phyloP scores from a whole-genome alignment of 2,888 invertebrate species.

The Heliothis peltigera region DNA sequence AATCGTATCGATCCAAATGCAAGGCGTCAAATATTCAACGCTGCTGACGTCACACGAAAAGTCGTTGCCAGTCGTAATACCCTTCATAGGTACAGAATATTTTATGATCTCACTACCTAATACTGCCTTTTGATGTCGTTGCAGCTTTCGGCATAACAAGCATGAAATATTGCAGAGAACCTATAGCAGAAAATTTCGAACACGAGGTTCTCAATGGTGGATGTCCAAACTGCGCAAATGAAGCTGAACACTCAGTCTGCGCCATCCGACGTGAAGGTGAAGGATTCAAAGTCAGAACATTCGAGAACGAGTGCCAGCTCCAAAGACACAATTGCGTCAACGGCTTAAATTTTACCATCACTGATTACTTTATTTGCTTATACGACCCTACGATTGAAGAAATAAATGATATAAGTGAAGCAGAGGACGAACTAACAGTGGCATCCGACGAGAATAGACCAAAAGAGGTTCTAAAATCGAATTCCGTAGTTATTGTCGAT shows the following conservation, averaged over 20 bases:
- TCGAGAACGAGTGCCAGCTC: conserved; percentile 74
- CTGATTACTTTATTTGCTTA: conserved; percentile 73
- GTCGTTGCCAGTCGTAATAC: conserved; percentile 13
- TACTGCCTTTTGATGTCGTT: conserved; percentile 21
- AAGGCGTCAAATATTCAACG: conserved; percentile 38
- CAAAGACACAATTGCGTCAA: conserved; percentile 73
- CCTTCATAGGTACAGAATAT: conserved; percentile 24
- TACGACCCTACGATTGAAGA: conserved; percentile 28
- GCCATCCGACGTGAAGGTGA: conserved; percentile 72
- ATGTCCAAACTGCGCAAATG: conserved; percentile 54
- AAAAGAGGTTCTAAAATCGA: conserved; percentile 28
- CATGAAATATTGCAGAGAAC: conserved; percentile 30
- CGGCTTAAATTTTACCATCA: conserved; percentile 64
- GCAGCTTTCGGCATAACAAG: conserved; percentile 51
- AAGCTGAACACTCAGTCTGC: conserved; percentile 65
- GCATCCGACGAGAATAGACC: not conserved
- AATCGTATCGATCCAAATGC: conserved; percentile 1
- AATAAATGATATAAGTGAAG: too few species aligned
- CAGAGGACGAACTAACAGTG: conserved; percentile 11
- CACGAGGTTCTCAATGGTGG: conserved; percentile 4
- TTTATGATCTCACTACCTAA: conserved; percentile 22
- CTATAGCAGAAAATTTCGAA: not conserved
- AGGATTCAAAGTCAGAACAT: conserved; percentile 75
- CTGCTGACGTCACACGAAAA: not conserved
- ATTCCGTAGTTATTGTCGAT: conserved; percentile 74